A percentile compares a stretch with the other conserved stretches of the same genome.
Conservation (phyloP, 1,140 invertebrate species). For the Pinna nobilis region DNA sequence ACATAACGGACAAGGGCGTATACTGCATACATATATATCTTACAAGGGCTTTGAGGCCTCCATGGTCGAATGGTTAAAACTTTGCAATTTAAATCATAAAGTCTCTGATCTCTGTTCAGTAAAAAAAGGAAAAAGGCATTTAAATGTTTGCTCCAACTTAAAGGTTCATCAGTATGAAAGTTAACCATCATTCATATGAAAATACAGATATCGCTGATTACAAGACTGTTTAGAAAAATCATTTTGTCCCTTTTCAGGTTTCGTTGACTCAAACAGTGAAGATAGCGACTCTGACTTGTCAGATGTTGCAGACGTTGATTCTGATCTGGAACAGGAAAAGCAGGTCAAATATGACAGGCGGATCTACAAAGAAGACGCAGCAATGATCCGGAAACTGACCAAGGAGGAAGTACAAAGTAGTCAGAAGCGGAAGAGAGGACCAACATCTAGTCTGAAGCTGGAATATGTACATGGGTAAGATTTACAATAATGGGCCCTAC, state of each 20-base stretch:
- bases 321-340: constrained; percentile 74
- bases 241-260: constrained; percentile 55
- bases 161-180: too few relatives aligned
- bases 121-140: too few relatives aligned
- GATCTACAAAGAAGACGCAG: constrained; percentile 71
- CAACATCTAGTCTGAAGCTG: constrained; percentile 68
- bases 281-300: constrained; percentile 73
- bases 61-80: too few relatives aligned
- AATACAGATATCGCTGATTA: too few relatives aligned
- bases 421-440: constrained; percentile 68
- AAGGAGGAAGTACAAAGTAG: constrained; percentile 62
- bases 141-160: too few relatives aligned
- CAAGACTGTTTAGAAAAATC: neutral
- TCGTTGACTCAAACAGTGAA: constrained; percentile 73
- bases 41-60: too few relatives aligned
- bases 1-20: too few relatives aligned
- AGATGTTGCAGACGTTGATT: constrained; percentile 73
- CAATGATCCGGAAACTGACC: constrained; percentile 60
- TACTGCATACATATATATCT: too few relatives aligned
- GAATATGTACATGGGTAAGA: constrained; percentile 73
- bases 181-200: too few relatives aligned
- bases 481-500: too few relatives aligned
- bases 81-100: too few relatives aligned
- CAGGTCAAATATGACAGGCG: constrained; percentile 69
- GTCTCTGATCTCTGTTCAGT: too few relatives aligned